Conservation (phyloP, 2,113 vertebrate species). For the Lepidothrix coronata region DNA sequence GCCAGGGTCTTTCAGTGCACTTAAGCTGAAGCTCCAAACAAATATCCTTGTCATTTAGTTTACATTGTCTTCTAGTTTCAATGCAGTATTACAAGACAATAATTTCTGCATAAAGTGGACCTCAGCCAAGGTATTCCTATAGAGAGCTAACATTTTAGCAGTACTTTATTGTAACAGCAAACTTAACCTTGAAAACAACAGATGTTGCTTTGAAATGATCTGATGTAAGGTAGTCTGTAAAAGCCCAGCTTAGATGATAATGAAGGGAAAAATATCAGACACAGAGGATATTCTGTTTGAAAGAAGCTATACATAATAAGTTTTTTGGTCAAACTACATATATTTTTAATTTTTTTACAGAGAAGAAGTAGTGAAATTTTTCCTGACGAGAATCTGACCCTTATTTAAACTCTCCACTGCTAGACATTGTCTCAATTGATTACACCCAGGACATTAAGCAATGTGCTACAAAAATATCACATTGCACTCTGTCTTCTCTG, state of each 20-base stretch:
- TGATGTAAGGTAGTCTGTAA: not conserved
- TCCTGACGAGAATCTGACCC: not conserved
- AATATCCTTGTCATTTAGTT: not conserved
- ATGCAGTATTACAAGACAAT: not conserved
- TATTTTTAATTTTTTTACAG: not conserved
- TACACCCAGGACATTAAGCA: not conserved
- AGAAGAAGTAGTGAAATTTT: not conserved
- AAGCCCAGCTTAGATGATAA: not conserved
- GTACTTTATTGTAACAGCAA: not conserved
- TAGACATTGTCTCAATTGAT: not conserved
- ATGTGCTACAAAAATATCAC: not conserved
- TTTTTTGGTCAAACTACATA: not conserved
- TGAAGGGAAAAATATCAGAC: not conserved
- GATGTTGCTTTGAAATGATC: conserved; percentile 38
- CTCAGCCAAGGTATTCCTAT: not conserved
- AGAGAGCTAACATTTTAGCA: conserved; percentile 12
- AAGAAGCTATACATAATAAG: not conserved
- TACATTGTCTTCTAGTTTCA: not conserved
- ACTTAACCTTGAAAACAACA: conserved; percentile 35
- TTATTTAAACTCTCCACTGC: not conserved
- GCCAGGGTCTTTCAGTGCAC: not conserved
- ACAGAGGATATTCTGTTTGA: not conserved
- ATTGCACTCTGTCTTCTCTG: not conserved
- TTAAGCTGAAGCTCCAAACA: not conserved
- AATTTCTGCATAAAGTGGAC: not conserved